Conservation (phyloP, 2,113 vertebrate genomes). For the Asarcornis scutulata region DNA sequence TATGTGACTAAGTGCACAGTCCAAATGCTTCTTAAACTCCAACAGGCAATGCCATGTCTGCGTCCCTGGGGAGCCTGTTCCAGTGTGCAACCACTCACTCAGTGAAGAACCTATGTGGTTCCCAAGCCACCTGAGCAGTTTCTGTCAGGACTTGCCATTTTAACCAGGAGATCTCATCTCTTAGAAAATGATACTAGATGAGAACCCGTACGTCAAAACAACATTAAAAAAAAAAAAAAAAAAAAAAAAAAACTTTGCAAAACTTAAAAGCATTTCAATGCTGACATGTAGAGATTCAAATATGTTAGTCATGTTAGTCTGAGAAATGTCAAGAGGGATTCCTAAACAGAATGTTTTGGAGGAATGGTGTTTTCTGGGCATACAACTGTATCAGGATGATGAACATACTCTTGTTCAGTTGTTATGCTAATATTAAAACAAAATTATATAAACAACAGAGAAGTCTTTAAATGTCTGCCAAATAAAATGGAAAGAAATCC, state of each 20-base stretch:
- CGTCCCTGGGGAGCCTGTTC: no score
- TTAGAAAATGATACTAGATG: neutral
- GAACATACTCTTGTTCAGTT: neutral
- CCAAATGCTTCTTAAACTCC: no score
- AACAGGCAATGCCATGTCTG: no score
- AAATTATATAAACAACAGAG: neutral
- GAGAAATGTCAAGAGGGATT: neutral
- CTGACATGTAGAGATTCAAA: neutral
- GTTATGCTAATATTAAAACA: neutral
- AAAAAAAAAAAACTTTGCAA: neutral
- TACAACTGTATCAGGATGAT: neutral
- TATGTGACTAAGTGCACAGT: no score
- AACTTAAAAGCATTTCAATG: neutral
- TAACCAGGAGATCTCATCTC: neutral
- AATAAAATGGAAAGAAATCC: neutral
- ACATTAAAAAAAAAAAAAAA: neutral
- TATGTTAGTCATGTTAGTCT: neutral
- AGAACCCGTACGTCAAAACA: neutral
- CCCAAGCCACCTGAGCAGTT: neutral
- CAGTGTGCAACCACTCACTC: no score
- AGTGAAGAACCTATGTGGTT: no score
- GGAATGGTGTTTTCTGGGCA: neutral
- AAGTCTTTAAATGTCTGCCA: neutral
- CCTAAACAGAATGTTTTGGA: neutral
- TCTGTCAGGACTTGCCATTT: neutral